Conservation (phyloP, 2,797 vertebrate genomes). For the Avahi laniger region DNA sequence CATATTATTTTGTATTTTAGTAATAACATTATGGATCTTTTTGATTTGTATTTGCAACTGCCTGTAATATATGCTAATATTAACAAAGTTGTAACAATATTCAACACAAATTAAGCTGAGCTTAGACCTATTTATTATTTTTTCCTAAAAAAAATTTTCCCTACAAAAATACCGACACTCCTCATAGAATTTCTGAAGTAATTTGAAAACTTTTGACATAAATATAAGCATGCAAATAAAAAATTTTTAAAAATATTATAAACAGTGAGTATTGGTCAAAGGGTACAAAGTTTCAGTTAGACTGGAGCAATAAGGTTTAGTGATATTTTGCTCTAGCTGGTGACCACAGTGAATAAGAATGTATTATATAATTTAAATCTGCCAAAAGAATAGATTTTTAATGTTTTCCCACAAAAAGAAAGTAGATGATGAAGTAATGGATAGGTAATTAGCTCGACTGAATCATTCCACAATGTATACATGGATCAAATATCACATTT, state of each 20-base stretch:
- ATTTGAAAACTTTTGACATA: neutral
- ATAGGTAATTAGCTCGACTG: neutral
- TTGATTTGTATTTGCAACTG: neutral
- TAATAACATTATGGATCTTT: neutral
- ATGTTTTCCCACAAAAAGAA: neutral
- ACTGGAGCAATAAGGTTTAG: neutral
- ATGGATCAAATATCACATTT: neutral
- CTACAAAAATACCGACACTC: neutral
- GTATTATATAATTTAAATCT: neutral
- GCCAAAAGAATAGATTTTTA: neutral
- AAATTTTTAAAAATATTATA: neutral
- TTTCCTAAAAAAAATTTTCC: neutral
- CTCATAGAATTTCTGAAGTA: neutral
- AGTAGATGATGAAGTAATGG: neutral
- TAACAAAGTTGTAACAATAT: neutral
- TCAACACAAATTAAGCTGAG: neutral
- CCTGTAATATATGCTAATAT: neutral
- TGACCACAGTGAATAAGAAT: neutral
- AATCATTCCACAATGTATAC: neutral
- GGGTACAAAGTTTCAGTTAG: neutral
- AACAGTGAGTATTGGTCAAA: neutral
- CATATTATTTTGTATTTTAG: neutral
- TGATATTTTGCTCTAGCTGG: neutral
- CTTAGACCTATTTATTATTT: neutral
- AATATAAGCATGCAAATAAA: neutral